Conservation (phyloP, 2,113 vertebrate species). For the Alligator mississippiensis region DNA sequence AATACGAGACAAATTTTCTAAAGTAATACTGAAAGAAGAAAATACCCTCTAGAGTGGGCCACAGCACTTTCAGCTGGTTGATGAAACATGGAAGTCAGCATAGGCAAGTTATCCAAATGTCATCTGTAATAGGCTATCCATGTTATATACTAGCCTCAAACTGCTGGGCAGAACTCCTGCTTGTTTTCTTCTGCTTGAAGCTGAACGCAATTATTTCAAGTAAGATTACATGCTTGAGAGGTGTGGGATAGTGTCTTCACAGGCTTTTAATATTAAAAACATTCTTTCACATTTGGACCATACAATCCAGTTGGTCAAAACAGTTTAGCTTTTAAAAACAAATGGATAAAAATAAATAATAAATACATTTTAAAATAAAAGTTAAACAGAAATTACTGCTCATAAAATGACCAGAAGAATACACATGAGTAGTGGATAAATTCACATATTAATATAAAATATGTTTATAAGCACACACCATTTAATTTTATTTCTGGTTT, state of each 20-base stretch:
- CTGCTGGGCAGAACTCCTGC: neutral
- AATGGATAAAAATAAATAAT: too few species aligned
- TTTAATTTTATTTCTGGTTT: conserved; percentile 1
- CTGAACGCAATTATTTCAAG: neutral
- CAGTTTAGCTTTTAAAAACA: neutral
- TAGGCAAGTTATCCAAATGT: neutral
- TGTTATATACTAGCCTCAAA: neutral
- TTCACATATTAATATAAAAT: too few species aligned
- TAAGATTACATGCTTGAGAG: neutral
- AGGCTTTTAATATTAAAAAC: neutral
- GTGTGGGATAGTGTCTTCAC: neutral
- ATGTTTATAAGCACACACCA: neutral
- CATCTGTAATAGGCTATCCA: neutral
- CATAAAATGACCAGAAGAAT: neutral
- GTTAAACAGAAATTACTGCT: neutral
- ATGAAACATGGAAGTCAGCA: conserved; percentile 13
- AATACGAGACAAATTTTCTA: neutral
- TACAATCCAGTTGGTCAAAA: neutral
- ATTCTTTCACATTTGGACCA: neutral
- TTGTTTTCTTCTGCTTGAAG: neutral
- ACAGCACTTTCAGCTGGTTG: neutral
- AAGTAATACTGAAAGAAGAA: neutral
- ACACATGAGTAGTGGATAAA: too few species aligned
- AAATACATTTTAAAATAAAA: neutral
- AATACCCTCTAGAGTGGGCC: neutral